These are phyloP conservation scores for Euproctis similis DNA, from an alignment of 2,888 invertebrate genomes.

Conservation along the genomic window DNA sequence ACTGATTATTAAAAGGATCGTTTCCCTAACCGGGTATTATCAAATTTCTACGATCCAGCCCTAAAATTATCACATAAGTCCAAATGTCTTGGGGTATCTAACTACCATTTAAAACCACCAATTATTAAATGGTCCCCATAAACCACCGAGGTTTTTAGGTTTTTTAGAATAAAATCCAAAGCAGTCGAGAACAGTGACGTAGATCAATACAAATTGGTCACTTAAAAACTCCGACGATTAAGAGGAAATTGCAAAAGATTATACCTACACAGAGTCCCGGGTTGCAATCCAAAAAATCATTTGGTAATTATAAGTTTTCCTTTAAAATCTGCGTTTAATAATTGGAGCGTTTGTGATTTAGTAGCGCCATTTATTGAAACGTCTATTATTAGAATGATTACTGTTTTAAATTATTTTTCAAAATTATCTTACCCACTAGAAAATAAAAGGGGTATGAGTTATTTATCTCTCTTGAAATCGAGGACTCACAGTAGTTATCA, in stretches of 20 bases:
- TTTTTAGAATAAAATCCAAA: conserved; percentile 8
- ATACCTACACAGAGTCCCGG: conserved; percentile 44
- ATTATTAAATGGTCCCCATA: conserved; percentile 26
- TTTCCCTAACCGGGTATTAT: conserved; percentile 72
- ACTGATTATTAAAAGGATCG: conserved; percentile 71
- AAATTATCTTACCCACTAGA: too few species aligned
- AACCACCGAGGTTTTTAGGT: conserved; percentile 21
- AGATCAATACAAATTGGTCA: conserved; percentile 37
- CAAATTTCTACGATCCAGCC: conserved; percentile 68
- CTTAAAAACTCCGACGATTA: conserved; percentile 57
- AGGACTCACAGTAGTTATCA: too few species aligned
- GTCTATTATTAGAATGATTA: too few species aligned
- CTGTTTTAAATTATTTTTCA: too few species aligned
- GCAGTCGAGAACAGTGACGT: conserved; percentile 24
- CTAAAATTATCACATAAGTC: conserved; percentile 73
- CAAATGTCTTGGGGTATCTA: conserved; percentile 68
- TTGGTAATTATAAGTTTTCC: conserved; percentile 61
- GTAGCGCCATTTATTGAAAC: too few species aligned
- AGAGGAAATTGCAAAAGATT: conserved; percentile 71
- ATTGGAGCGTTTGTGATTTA: too few species aligned
- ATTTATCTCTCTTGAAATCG: too few species aligned
- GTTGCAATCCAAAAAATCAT: conserved; percentile 55
- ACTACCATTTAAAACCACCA: conserved; percentile 45
- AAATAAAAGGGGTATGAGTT: too few species aligned
- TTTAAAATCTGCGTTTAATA: conserved; percentile 57